Base-by-base conservation (phyloP, 2,113 vertebrate genomes). In the Gallinago media region DNA sequence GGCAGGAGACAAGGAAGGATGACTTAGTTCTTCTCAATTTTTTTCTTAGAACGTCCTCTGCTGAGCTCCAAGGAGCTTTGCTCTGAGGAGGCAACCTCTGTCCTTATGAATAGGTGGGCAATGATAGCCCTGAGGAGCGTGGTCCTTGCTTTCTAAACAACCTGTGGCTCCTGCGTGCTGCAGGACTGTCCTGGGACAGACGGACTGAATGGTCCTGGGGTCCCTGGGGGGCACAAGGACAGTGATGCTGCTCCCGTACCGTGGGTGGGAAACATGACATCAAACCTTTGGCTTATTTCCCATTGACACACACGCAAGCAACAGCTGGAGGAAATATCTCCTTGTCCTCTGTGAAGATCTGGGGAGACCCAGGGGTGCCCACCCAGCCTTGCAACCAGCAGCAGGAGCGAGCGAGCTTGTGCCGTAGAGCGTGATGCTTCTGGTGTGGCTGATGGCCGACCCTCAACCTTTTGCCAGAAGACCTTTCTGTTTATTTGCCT, bases 141-240 rank as follows among this genome's bases (percentile, higher is more conserved):
- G 8, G 22, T 44, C 20, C n/a, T 40, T 34, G 46, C 58, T 84
- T 54, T 54, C 26, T 15, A 20, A 54, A 54, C 38, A 71, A 29
- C 19, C 56, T 52, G 25, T 32, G 56, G 50, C 44, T 34, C 50
- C 71, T 58, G 23, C 18, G 2, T 29, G 36, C 29, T 47, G 27
- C 31, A 25, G 29, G 29, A 31, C 12, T 63, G 25, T 47, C 34
- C 44, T 38, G 67, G 42, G 49, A 36, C 38, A 65, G 25, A 58
- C 0, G 1, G 32, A 56, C 26, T 0, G 1, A 40, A 4, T 0
- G 8, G 59, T 75, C 18, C 19, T 62, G 49, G 22, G 50, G 42
- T 15, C 32, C 6, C 12, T 0, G 0, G 25, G 16, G 8, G 26
- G 3, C 40, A 20, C 16, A 5, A 56, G 27, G 19, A 19, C 0